Percentiles rank a stretch among this genome's conserved stretches.
These are phyloP conservation scores for Drosophila monieri DNA, from an alignment of 2,888 invertebrate genomes.

Conservation along the genomic window DNA sequence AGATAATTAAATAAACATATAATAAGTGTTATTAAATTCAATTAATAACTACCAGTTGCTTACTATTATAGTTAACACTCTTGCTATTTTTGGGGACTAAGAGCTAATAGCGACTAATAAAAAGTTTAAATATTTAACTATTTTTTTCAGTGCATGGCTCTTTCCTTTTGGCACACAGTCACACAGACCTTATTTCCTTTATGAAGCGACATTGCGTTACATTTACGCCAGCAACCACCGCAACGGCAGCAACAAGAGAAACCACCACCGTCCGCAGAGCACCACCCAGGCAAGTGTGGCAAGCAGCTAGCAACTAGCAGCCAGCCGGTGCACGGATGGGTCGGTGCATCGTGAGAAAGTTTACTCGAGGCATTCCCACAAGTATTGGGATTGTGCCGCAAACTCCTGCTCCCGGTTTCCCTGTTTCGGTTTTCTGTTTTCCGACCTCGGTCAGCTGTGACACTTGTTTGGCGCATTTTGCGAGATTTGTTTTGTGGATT, in stretches of 20 bases:
- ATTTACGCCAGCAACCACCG: conserved; percentile 62
- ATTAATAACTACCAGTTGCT: too few species aligned
- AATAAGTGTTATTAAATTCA: too few species aligned
- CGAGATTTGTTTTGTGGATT: conserved; percentile 43
- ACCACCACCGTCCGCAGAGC: conserved; percentile 43
- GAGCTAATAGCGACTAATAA: too few species aligned
- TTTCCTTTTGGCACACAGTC: conserved; percentile 59
- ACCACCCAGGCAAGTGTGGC: conserved; percentile 59
- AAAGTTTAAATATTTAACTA: too few species aligned
- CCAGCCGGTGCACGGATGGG: conserved; percentile 66
- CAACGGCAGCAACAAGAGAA: conserved; percentile 30
- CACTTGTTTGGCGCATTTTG: conserved; percentile 61
- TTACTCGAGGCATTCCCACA: conserved; percentile 84
- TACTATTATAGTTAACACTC: too few species aligned
- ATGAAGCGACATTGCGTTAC: conserved; percentile 79
- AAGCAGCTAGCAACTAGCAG: conserved; percentile 51
- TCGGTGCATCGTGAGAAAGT: conserved; percentile 84
- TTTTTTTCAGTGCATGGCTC: conserved; percentile 42
- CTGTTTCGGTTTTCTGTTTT: conserved; percentile 13
- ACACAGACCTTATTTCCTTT: conserved; percentile 80
- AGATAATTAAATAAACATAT: neutral
- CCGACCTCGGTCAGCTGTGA: conserved; percentile 66
- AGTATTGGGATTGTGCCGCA: conserved; percentile 71
- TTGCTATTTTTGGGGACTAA: too few species aligned
- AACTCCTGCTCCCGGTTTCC: conserved; percentile 52